phyloP scores from a whole-genome alignment of 2,797 vertebrate genomes.

The Argya squamiceps region DNA sequence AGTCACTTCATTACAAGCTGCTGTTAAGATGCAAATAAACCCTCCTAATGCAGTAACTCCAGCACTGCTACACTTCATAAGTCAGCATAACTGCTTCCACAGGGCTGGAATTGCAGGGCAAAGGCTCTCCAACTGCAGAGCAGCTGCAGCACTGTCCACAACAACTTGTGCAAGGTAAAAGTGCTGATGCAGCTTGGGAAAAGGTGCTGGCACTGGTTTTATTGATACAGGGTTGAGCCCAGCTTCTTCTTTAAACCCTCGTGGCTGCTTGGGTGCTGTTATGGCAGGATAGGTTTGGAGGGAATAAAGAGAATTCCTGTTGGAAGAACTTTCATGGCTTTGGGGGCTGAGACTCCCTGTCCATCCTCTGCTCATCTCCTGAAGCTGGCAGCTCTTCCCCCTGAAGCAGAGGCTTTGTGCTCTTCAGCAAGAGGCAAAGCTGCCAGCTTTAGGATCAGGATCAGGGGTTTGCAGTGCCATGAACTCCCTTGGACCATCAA shows the following conservation, averaged over 20 bases:
- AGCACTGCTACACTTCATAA: constrained; percentile 14
- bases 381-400: background rate
- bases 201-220: background rate
- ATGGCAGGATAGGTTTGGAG: background rate
- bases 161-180: background rate
- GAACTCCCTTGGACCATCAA: background rate
- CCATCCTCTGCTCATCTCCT: background rate
- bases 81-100: background rate
- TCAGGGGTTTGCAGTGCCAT: background rate
- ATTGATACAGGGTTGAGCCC: background rate
- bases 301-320: background rate
- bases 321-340: background rate
- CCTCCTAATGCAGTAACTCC: constrained; percentile 21
- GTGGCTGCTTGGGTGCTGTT: background rate
- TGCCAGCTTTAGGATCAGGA: background rate
- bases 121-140: background rate
- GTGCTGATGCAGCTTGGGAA: background rate
- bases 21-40: constrained; percentile 41
- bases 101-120: background rate
- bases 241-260: background rate
- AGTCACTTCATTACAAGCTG: constrained; percentile 23
- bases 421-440: background rate
- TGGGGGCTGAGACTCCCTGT: background rate
- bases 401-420: background rate
- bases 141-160: background rate